Evolutionary conservation across 2,113 vertebrate species (phyloP), one percentile per base, ranked within the genome.

Genomic region (Cepphus grylle): DNA sequence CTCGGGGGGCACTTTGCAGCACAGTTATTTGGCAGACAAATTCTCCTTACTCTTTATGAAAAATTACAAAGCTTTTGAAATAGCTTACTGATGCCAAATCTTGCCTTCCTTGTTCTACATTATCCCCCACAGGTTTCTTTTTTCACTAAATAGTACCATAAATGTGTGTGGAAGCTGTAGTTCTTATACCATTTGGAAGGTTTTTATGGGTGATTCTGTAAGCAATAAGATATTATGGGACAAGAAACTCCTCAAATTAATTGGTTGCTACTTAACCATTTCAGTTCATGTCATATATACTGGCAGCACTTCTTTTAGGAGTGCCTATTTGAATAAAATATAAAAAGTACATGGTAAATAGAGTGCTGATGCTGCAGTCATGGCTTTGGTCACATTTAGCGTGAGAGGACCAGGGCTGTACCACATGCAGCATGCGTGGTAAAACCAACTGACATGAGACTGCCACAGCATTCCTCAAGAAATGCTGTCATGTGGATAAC

Each of bases 341-440:
- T 11, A 34, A 61, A 55, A 69, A 9, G 12, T 65, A 15, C 0
- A 0, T 65, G 23, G 25, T 59, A 47, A 62, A 36, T 4, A 26
- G 40, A 34, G 21, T 15, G 18, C 22, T 88, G 58, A 58, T 23
- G 43, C 61, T 65, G 34, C 36, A 23, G 56, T 45, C 23, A 6
- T 79, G 74, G 10, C 40, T 79, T 79, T 22, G 49, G 13, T 63
- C 2, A 2, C 22, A 12, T 16, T 14, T 25, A 20, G 10, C 32
- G 30, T 61, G 62, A 91, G 56, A 93, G 18, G 26, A 65, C 14
- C 34, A 79, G 56, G 65, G 13, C 15, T 42, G 17, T 34, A 32
- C 27, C 42, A 40, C 8, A 23, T 19, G 12, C 10, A 29, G 9
- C 15, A 2, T 3, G 12, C 25, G 15, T 22, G 45, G 26, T 93